Base-by-base conservation (phyloP, 2,113 vertebrate species). In the Microtus pennsylvanicus region DNA sequence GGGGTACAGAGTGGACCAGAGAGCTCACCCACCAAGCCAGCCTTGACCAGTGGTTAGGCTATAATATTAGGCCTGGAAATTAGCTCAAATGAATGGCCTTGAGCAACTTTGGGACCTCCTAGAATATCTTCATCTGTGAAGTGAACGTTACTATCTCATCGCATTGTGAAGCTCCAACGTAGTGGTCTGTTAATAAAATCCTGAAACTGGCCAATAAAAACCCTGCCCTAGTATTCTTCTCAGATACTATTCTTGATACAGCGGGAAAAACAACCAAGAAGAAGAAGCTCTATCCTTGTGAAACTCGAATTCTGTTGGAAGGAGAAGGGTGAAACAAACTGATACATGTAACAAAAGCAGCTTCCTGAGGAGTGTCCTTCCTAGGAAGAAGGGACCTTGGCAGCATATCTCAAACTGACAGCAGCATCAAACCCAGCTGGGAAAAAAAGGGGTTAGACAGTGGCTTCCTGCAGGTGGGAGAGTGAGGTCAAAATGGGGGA, bases 141-240 rank as follows among this genome's bases (percentile, higher is more conserved):
- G 52, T 69, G 67, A 89, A 50, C 61, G 52, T 47, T 45, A 45
- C 63, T 28, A 30, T 45, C 63, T 85, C 55, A 63, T 47, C 70
- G 24, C 52, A 26, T 38, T 45, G 76, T 33, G 33, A 93, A 67
- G 38, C 10, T 70, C 90, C 55, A 47, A 28, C 14, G 9, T 1
- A 33, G 42, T 8, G 1, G 22, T 75, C 55, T 76, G 12, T 58
- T 72, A 35, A 30, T 24, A 35, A 88, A 76, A 35, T 58, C 55
- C 47, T 80, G 33, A 58, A 42, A 35, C 61, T 74, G 35, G 22
- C 61, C 1, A 0, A 6, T 50, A 26, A 65, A 89, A 63, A 4
- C 1, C 0, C 76, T 30, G 2, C 33, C 33, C 76, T 7, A 10
- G 4, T 13, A 3, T 26, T 61, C 0, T n/a, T 22, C 38, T n/a